phyloP scores from a whole-genome alignment of 2,888 invertebrate species.

The Chesias legatella region DNA sequence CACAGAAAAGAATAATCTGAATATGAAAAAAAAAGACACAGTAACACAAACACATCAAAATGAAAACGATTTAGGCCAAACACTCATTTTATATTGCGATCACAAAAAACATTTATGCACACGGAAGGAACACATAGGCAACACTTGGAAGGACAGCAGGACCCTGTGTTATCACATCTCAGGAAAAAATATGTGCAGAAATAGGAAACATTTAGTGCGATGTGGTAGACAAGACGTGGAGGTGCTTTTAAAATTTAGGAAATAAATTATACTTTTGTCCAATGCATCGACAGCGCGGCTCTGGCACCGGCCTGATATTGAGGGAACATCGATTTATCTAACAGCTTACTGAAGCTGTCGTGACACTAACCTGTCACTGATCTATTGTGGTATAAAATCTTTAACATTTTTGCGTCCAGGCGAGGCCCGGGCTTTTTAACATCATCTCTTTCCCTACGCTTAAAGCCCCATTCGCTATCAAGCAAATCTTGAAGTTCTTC shows the following conservation, averaged over 20 bases:
- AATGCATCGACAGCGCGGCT: slow-evolving; percentile 44
- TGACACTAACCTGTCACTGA: slow-evolving; percentile 80
- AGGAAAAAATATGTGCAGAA: slow-evolving; percentile 57
- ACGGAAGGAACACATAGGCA: slow-evolving; percentile 38
- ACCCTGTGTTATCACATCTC: slow-evolving; percentile 54
- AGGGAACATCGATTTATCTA: slow-evolving; percentile 65
- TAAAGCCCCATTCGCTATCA: slow-evolving; percentile 88
- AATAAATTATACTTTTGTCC: slow-evolving; percentile 41
- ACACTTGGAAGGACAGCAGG: slow-evolving; percentile 42
- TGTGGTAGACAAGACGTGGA: slow-evolving; percentile 59
- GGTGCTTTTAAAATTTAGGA: slow-evolving; percentile 55
- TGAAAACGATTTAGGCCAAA: slow-evolving; percentile 20
- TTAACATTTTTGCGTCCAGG: slow-evolving; percentile 84
- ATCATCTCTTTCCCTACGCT: slow-evolving; percentile 92
- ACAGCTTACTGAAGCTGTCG: slow-evolving; percentile 60
- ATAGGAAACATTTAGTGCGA: slow-evolving; percentile 70
- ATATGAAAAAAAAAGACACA: slow-evolving; percentile 13
- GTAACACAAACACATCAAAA: slow-evolving; percentile 18
- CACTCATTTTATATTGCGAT: slow-evolving; percentile 15
- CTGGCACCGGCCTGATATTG: slow-evolving; percentile 31
- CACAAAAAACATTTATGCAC: slow-evolving; percentile 10
- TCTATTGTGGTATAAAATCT: slow-evolving; percentile 72
- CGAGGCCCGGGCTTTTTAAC: slow-evolving; percentile 97
- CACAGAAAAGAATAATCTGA: slow-evolving; percentile 11
- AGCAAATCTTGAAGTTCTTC: slow-evolving; percentile 81